These are phyloP conservation scores for Climacteris rufus DNA, from an alignment of 2,113 vertebrate genomes.

Conservation along the genomic window DNA sequence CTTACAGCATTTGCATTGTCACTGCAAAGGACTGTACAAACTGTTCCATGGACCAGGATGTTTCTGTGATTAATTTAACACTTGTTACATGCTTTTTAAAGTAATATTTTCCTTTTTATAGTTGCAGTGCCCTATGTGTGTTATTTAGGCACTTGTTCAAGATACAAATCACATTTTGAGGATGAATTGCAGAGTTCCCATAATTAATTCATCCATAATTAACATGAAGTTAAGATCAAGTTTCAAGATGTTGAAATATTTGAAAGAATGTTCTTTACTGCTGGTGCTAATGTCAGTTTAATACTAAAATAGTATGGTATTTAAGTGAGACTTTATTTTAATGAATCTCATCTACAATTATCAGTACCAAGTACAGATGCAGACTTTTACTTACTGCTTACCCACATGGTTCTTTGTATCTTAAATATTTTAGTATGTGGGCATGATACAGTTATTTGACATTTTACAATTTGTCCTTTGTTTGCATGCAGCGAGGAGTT, in stretches of 20 bases:
- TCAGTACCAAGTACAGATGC: background rate
- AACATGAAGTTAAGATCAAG: background rate
- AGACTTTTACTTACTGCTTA: background rate
- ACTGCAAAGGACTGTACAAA: slow-evolving; percentile 56
- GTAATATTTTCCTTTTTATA: background rate
- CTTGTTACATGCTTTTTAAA: slow-evolving; percentile 10
- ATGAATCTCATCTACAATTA: background rate
- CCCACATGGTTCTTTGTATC: slow-evolving; percentile 57
- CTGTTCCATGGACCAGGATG: slow-evolving; percentile 51
- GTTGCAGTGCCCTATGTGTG: background rate
- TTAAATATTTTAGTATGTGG: slow-evolving; percentile 60
- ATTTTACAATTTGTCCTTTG: slow-evolving; percentile 85
- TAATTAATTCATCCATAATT: background rate
- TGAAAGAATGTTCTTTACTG: background rate
- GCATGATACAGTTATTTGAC: slow-evolving; percentile 66
- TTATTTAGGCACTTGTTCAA: background rate
- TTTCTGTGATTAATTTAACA: slow-evolving; percentile 20
- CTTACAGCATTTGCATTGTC: slow-evolving; percentile 62
- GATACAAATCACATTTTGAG: background rate
- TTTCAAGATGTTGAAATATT: background rate
- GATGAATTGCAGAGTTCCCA: background rate
- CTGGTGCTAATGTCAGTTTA: background rate
- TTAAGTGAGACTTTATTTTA: background rate
- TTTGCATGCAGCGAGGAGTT: slow-evolving; percentile 98
- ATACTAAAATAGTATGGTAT: background rate